These are phyloP conservation scores for Hyperoplus immaculatus DNA, from an alignment of 2,797 vertebrate genomes.

Conservation along the genomic window DNA sequence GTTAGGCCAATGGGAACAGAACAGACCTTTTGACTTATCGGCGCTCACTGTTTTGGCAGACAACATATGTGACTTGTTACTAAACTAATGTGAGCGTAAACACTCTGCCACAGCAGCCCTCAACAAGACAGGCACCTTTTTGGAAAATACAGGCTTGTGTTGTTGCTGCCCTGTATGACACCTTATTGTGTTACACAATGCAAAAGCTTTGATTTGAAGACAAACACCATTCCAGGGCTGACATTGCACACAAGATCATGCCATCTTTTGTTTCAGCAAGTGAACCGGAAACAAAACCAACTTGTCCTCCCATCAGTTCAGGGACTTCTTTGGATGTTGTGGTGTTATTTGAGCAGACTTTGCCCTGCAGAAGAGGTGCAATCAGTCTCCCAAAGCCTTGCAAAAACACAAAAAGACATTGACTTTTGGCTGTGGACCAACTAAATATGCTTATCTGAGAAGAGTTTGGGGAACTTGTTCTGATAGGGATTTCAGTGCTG, in stretches of 20 bases:
- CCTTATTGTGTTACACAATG: constrained; percentile 5
- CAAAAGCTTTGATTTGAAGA: constrained; percentile 35
- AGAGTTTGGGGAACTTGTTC: neutral
- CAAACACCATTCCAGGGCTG: constrained; percentile 50
- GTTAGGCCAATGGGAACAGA: neutral
- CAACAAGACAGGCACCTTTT: neutral
- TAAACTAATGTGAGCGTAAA: constrained; percentile 22
- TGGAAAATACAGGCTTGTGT: constrained; percentile 30
- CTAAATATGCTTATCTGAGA: neutral
- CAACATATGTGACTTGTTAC: neutral
- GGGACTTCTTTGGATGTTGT: constrained; percentile 33
- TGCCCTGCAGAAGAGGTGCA: constrained; percentile 14
- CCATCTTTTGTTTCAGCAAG: constrained; percentile 1
- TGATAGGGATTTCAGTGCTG: neutral
- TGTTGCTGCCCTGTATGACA: neutral
- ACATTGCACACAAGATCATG: constrained; percentile 18
- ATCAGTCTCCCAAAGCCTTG: constrained; percentile 16
- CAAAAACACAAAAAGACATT: neutral
- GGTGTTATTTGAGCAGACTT: constrained; percentile 50
- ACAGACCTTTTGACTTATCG: neutral
- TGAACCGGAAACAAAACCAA: constrained; percentile 29
- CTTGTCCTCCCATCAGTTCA: constrained; percentile 20
- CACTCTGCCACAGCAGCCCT: constrained; percentile 9
- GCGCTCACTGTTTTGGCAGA: neutral
- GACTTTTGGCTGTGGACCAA: neutral